Conservation (phyloP, 1,140 invertebrate species). For the Lepidotrigona ventralis region DNA sequence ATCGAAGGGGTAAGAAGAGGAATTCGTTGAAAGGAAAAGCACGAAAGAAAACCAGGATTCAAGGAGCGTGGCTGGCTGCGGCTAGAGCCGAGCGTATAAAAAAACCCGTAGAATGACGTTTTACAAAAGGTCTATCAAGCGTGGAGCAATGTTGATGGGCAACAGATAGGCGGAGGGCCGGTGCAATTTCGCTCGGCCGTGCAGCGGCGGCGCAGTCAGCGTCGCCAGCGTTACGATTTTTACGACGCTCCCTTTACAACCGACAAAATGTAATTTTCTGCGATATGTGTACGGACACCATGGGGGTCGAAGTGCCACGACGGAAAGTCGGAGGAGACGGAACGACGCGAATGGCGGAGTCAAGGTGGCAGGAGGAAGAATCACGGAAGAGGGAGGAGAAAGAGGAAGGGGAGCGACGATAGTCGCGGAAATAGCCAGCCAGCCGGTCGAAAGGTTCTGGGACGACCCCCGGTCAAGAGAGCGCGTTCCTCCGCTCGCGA, state of each 20-base stretch:
- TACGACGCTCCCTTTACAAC: constrained; percentile 78
- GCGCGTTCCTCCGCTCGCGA: neutral
- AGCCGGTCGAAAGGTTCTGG: constrained; percentile 3
- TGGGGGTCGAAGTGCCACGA: constrained; percentile 32
- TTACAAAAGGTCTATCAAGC: constrained; percentile 79
- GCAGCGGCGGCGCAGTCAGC: constrained; percentile 67
- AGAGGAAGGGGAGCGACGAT: neutral
- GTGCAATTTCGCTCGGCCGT: constrained; percentile 73
- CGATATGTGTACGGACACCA: constrained; percentile 68
- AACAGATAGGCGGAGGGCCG: constrained; percentile 72
- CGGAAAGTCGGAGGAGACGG: neutral
- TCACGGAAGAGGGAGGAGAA: neutral
- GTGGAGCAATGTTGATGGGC: constrained; percentile 77
- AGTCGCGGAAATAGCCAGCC: constrained; percentile 37
- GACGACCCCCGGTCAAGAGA: neutral
- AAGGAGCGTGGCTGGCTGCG: neutral
- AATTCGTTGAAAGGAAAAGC: neutral
- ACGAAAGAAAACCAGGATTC: constrained; percentile 24
- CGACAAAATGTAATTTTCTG: constrained; percentile 79
- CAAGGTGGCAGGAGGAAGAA: neutral
- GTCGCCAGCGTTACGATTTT: constrained; percentile 75
- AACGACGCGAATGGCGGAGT: neutral
- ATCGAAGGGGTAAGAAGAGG: neutral
- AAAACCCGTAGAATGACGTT: constrained; percentile 75
- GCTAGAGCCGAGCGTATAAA: constrained; percentile 67